Conservation (phyloP, 2,797 vertebrate genomes). For the Notolabrus celidotus region DNA sequence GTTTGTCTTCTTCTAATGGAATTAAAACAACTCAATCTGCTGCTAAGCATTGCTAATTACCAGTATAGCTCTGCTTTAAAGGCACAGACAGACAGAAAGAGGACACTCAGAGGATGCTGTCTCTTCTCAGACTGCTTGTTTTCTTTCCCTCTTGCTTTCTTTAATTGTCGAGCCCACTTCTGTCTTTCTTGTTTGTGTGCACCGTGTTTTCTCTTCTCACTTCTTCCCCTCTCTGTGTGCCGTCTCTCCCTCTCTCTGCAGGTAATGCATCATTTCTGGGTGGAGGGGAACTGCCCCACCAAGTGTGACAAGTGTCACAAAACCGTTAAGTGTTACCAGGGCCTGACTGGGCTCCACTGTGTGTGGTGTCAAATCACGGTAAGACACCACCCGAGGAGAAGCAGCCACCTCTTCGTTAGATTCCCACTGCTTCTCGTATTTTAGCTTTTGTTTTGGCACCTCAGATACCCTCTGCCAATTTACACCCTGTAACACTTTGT, state of each 20-base stretch:
- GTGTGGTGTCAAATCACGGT: slow-evolving; percentile 98
- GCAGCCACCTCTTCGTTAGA: slow-evolving; percentile 78
- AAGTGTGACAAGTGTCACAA: slow-evolving; percentile 98
- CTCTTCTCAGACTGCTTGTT: too few species aligned
- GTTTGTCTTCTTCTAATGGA: slow-evolving; percentile 68
- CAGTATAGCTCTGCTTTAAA: slow-evolving; percentile 64
- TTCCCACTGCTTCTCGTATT: slow-evolving; percentile 73
- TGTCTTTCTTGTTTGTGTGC: slow-evolving; percentile 64
- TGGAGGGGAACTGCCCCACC: slow-evolving; percentile 95
- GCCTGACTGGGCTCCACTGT: slow-evolving; percentile 95
- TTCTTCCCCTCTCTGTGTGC: slow-evolving; percentile 44
- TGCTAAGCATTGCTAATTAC: slow-evolving; percentile 74
- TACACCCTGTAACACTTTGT: slow-evolving; percentile 75
- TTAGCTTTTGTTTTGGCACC: slow-evolving; percentile 71
- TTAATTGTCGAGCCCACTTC: slow-evolving; percentile 49
- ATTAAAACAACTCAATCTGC: slow-evolving; percentile 70
- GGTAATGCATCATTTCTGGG: slow-evolving; percentile 98
- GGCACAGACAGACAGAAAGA: slow-evolving; percentile 25
- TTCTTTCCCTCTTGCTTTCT: slow-evolving; percentile 19
- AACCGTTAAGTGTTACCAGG: slow-evolving; percentile 97
- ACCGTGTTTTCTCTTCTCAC: slow-evolving; percentile 60
- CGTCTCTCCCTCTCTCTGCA: slow-evolving; percentile 68
- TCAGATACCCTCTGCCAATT: slow-evolving; percentile 72
- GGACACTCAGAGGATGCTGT: too few species aligned
- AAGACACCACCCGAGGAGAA: slow-evolving; percentile 78